phyloP scores from a whole-genome alignment of 2,888 invertebrate species.

The Acleris cristana region DNA sequence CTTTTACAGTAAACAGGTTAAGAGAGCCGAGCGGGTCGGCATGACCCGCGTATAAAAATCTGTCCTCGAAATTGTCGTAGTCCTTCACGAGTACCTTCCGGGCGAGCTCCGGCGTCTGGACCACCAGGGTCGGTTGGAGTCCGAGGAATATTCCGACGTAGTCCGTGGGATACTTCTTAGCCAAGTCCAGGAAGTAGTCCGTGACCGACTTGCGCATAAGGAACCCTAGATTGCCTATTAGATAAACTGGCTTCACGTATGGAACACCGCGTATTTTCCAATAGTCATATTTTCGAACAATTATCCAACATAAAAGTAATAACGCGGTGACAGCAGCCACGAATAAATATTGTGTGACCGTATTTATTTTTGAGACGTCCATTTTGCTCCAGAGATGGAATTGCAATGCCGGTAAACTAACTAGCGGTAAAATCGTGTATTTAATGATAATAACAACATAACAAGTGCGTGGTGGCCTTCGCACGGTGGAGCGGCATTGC shows the following conservation, averaged over 20 bases:
- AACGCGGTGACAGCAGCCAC: constrained; percentile 39
- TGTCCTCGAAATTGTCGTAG: constrained; percentile 60
- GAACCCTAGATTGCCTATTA: constrained; percentile 62
- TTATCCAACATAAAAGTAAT: constrained; percentile 50
- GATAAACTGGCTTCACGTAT: constrained; percentile 55
- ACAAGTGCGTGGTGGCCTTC: no score
- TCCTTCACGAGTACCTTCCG: constrained; percentile 60
- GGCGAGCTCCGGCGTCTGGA: constrained; percentile 64
- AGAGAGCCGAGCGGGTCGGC: constrained; percentile 65
- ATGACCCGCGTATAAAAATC: constrained; percentile 54
- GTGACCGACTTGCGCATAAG: constrained; percentile 61
- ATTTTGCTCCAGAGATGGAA: constrained; percentile 2
- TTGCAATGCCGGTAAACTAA: constrained; percentile 6
- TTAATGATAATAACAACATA: no score
- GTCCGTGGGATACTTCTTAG: constrained; percentile 52
- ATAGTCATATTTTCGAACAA: constrained; percentile 58
- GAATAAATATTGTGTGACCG: constrained; percentile 24
- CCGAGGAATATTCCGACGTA: constrained; percentile 65
- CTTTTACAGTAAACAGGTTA: constrained; percentile 67
- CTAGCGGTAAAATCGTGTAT: not conserved
- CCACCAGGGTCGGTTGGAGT: constrained; percentile 58
- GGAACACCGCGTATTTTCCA: constrained; percentile 65
- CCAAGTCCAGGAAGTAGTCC: constrained; percentile 56
- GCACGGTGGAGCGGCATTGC: no score
- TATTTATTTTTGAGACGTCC: constrained; percentile 25